phyloP scores from a whole-genome alignment of 1,140 invertebrate genomes.

The Mizuhopecten yessoensis region DNA sequence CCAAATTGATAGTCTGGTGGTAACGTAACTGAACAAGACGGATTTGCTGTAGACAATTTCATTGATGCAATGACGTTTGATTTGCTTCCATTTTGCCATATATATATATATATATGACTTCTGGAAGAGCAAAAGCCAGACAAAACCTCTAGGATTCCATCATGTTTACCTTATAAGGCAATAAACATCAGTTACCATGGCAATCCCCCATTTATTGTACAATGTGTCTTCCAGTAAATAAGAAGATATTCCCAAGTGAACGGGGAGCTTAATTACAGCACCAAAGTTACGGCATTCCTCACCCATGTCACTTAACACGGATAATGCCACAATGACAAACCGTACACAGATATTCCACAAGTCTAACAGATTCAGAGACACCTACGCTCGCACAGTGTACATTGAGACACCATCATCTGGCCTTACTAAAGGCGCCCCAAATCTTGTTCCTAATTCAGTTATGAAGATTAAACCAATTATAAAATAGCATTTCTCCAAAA shows the following conservation, averaged over 20 bases:
- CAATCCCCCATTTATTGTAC: neutral
- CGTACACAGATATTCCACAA: neutral
- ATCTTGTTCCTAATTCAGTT: no score
- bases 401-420: no score
- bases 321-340: no score
- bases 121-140: neutral
- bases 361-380: neutral
- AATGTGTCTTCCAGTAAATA: neutral
- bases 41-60: neutral
- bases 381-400: no score
- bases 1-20: conserved; percentile 13
- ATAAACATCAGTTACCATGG: neutral
- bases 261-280: neutral
- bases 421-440: no score
- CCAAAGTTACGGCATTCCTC: neutral
- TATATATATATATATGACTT: neutral
- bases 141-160: neutral
- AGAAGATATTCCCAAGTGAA: neutral
- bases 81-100: neutral
- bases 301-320: neutral
- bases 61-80: neutral
- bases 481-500: no score
- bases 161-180: conserved; percentile 3
- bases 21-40: conserved; percentile 6
- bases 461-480: no score